Conservation (phyloP, 2,888 invertebrate species). For the Drosophila merina region DNA sequence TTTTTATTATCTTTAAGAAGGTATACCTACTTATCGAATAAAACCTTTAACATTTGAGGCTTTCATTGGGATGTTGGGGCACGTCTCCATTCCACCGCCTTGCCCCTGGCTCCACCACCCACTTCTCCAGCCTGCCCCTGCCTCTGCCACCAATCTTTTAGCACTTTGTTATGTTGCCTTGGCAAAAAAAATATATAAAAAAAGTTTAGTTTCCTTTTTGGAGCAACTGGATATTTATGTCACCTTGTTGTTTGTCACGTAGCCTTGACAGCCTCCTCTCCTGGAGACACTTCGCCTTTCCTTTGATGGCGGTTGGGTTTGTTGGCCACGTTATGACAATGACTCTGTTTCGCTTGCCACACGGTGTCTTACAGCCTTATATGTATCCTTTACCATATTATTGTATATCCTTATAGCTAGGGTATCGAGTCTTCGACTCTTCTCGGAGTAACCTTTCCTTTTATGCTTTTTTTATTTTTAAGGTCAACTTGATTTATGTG, state of each 20-base stretch:
- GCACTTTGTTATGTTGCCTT: constrained; percentile 36
- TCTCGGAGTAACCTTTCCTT: neutral
- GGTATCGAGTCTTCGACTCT: too few relatives aligned
- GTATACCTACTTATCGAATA: neutral
- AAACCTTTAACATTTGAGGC: constrained; percentile 19
- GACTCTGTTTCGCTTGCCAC: constrained; percentile 24
- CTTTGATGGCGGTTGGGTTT: constrained; percentile 20
- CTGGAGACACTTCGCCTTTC: constrained; percentile 11
- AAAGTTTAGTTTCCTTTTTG: constrained; percentile 67
- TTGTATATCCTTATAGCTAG: too few relatives aligned
- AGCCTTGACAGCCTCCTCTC: constrained; percentile 56
- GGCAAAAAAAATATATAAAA: constrained; percentile 23
- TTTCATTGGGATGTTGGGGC: constrained; percentile 22
- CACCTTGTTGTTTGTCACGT: constrained; percentile 64
- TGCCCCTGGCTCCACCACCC: constrained; percentile 1
- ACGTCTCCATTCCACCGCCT: constrained; percentile 14
- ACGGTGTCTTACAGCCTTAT: too few relatives aligned
- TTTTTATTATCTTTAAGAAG: too few relatives aligned
- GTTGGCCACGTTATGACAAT: constrained; percentile 63
- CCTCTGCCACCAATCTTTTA: neutral
- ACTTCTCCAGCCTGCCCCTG: neutral
- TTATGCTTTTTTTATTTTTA: constrained; percentile 47
- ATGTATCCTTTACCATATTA: too few relatives aligned
- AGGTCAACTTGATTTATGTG: constrained; percentile 75
- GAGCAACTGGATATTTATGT: constrained; percentile 74